Conservation (phyloP, 2,888 invertebrate genomes). For the Spicauda simplicius region DNA sequence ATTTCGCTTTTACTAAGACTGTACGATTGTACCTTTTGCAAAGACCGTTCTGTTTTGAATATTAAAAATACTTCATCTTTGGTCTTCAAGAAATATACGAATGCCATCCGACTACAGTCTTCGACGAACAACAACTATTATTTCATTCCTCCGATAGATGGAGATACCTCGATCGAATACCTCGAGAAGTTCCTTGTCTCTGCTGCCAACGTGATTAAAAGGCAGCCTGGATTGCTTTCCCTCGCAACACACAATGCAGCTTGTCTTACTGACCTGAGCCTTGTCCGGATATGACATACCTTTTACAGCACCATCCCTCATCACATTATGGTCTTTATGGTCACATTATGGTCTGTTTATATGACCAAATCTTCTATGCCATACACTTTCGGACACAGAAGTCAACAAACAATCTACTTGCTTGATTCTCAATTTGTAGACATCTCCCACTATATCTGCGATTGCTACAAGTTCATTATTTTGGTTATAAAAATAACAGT, state of each 20-base stretch:
- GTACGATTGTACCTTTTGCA: slow-evolving; percentile 41
- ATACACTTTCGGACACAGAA: no score
- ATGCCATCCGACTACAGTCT: slow-evolving; percentile 43
- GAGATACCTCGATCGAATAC: slow-evolving; percentile 43
- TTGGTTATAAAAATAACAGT: slow-evolving; percentile 28
- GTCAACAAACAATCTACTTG: no score
- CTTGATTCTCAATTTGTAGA: slow-evolving; percentile 1
- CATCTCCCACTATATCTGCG: no score
- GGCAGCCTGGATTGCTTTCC: slow-evolving; percentile 36
- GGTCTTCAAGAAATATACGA: slow-evolving; percentile 30
- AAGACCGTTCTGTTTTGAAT: slow-evolving; percentile 44
- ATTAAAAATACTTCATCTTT: slow-evolving; percentile 34
- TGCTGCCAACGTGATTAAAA: slow-evolving; percentile 27
- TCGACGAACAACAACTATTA: slow-evolving; percentile 51
- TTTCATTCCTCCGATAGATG: slow-evolving; percentile 34
- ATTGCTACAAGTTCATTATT: no score
- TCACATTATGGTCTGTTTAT: no score
- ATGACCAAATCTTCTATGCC: slow-evolving; percentile 31
- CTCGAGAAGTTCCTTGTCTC: slow-evolving; percentile 36
- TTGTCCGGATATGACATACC: slow-evolving; percentile 31
- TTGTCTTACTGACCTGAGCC: slow-evolving; percentile 22
- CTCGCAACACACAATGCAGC: slow-evolving; percentile 34
- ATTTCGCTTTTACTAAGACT: no score
- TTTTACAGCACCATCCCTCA: slow-evolving; percentile 38
- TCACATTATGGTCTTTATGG: slow-evolving; percentile 36